phyloP scores from a whole-genome alignment of 2,797 vertebrate genomes.

The Onychomys torridus region DNA sequence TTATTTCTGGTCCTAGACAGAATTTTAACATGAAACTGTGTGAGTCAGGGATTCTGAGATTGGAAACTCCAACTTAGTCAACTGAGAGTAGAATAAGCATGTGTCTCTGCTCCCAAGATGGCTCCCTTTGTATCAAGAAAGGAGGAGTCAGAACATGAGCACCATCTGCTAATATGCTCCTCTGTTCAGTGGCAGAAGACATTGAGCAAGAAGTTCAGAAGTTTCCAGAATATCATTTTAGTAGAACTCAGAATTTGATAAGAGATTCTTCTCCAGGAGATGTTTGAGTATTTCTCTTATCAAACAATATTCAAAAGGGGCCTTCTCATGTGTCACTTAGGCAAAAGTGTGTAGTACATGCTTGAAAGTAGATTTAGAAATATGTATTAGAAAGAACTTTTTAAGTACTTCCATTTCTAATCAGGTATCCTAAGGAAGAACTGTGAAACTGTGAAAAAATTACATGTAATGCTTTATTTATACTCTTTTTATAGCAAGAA shows the following conservation, averaged over 20 bases:
- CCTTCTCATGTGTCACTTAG: not conserved
- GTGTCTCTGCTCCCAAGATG: not conserved
- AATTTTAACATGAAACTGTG: not conserved
- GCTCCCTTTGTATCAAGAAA: not conserved
- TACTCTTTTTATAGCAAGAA: not conserved
- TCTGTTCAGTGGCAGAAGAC: not conserved
- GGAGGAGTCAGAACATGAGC: not conserved
- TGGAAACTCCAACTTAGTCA: not conserved
- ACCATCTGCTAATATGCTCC: not conserved
- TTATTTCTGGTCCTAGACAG: not conserved
- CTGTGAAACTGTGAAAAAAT: not conserved
- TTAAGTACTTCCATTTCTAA: conserved; percentile 15
- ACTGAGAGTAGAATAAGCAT: not conserved
- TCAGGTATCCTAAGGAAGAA: not conserved
- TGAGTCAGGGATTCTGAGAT: not conserved
- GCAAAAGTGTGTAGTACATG: not conserved
- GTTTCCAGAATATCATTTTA: not conserved
- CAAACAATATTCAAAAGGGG: not conserved
- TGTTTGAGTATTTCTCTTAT: not conserved
- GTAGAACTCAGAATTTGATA: not conserved
- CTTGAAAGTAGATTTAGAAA: conserved; percentile 9
- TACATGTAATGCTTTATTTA: not conserved
- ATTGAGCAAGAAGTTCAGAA: not conserved
- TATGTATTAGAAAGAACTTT: not conserved
- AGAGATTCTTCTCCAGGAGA: not conserved